Evolutionary conservation across 92 coral and sea anemone species (phyloP), one percentile per base, ranked within the genome.

Genomic region (Zoanthus solanderi): DNA sequence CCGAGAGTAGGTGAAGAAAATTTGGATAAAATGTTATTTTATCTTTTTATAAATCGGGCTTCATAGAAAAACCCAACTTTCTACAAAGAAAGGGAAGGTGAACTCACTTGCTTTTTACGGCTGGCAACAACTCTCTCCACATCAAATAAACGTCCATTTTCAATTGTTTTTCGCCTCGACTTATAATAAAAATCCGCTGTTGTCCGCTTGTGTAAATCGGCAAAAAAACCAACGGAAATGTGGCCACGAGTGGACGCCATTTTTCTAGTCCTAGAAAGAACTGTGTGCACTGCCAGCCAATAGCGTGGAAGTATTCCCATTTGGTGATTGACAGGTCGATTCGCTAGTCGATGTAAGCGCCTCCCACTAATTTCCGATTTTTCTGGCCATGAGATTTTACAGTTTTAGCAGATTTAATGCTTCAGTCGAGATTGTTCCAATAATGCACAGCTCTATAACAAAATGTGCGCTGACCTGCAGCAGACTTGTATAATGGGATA

Each of bases 61-160:
- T 65, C 71, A 65, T 28, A n/a, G 71, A 65, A 65, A 57, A 57
- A 57, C 63, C 63, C 63, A 57, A 15, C 63, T 57, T 57, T 57
- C 63, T 1, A n/a, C 84, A 65, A 65, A 65, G 71, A 65, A 67
- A 11, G 45, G 45, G 45, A 45, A 84, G 23, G 47, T 76, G 58
- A 84, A 84, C 87, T 69, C 44, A 84, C 87, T n/a, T 68, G 63
- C 68, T 46, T 46, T 84, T 71, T 46, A 46, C 87, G 47, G 79
- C 87, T 46, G 53, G 87, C 54, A 84, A 84, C 60, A 32, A 84
- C 46, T 42, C 87, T 45, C 13, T 84, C 79, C 9, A 84, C 87
- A 11, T 71, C 87, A 52, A 84, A 84, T 5, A 84, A 71, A 68
- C 78, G 76, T 45, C 87, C 87, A 37, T 74, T 68, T 32, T 63